Percentiles rank a stretch among this genome's conserved stretches.
These are phyloP conservation scores for Orius insidiosus DNA, from an alignment of 1,140 invertebrate species.

Conservation along the genomic window DNA sequence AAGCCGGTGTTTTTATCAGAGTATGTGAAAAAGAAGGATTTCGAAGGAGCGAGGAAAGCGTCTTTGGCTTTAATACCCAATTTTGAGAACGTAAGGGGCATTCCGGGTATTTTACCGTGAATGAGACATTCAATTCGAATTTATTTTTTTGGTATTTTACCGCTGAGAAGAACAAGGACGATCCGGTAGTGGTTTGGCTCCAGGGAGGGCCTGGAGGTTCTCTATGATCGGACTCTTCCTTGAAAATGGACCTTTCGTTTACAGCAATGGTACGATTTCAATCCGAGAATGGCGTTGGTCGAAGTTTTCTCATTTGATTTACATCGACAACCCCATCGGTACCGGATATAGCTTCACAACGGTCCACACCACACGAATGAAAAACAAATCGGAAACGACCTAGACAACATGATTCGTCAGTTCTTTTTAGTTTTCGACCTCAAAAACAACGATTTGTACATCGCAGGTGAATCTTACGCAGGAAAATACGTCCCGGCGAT, in stretches of 20 bases:
- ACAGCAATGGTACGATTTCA: constrained; percentile 33
- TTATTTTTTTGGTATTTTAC: constrained; percentile 67
- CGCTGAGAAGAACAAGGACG: constrained; percentile 26
- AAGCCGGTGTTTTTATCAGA: constrained; percentile 17
- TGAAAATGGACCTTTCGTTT: constrained; percentile 36
- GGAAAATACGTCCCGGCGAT: constrained; percentile 37
- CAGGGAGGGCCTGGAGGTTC: constrained; percentile 66
- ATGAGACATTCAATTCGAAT: constrained; percentile 45
- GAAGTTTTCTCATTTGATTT: constrained; percentile 52
- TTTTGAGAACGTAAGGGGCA: constrained; percentile 21
- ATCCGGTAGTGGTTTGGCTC: constrained; percentile 57
- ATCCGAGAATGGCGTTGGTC: constrained; percentile 55
- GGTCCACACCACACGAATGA: constrained; percentile 50
- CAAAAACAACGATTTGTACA: constrained; percentile 18
- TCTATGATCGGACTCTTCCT: constrained; percentile 65
- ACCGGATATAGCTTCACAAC: constrained; percentile 60
- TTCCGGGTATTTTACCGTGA: constrained; percentile 52
- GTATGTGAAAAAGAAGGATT: constrained; percentile 14
- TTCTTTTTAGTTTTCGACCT: constrained; percentile 43
- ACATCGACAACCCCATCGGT: constrained; percentile 77
- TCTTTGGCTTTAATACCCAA: constrained; percentile 12
- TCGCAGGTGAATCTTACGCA: constrained; percentile 37
- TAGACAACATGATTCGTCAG: constrained; percentile 45
- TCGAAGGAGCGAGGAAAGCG: constrained; percentile 6
- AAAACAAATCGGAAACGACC: constrained; percentile 42